These are phyloP conservation scores for Microdon myrmicae DNA, from an alignment of 2,888 invertebrate species.

Conservation along the genomic window DNA sequence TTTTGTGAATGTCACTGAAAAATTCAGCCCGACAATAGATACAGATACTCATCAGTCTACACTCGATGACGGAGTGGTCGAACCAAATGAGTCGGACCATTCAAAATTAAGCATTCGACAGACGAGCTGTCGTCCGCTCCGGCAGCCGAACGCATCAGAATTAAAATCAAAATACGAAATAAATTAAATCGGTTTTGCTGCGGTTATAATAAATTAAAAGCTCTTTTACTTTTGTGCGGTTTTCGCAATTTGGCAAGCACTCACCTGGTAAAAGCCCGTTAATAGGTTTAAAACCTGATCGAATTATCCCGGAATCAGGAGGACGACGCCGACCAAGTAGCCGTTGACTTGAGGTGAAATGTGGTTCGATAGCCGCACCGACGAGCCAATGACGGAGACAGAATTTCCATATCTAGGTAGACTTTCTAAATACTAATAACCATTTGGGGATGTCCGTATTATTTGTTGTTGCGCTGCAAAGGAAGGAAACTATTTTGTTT, in stretches of 20 bases:
- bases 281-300: conserved; percentile 50
- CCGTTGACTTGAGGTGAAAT: too few relatives aligned
- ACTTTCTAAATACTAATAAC: too few relatives aligned
- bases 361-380: too few relatives aligned
- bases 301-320: too few relatives aligned
- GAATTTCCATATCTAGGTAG: too few relatives aligned
- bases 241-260: conserved; percentile 51
- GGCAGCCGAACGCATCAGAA: conserved; percentile 20
- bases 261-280: conserved; percentile 52
- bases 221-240: conserved; percentile 52
- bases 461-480: too few relatives aligned
- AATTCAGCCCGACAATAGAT: conserved; percentile 20
- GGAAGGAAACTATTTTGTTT: too few relatives aligned
- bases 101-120: conserved; percentile 40
- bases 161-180: conserved; percentile 51
- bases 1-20: conserved; percentile 18
- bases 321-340: too few relatives aligned
- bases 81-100: conserved; percentile 10
- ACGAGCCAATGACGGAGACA: too few relatives aligned
- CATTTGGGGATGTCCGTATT: too few relatives aligned
- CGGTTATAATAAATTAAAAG: conserved; percentile 53
- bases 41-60: not conserved
- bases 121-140: not conserved
- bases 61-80: not conserved
- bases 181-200: conserved; percentile 50